Base-by-base conservation (phyloP, 1,140 invertebrate species). In the Drosophila malerkotliana region DNA sequence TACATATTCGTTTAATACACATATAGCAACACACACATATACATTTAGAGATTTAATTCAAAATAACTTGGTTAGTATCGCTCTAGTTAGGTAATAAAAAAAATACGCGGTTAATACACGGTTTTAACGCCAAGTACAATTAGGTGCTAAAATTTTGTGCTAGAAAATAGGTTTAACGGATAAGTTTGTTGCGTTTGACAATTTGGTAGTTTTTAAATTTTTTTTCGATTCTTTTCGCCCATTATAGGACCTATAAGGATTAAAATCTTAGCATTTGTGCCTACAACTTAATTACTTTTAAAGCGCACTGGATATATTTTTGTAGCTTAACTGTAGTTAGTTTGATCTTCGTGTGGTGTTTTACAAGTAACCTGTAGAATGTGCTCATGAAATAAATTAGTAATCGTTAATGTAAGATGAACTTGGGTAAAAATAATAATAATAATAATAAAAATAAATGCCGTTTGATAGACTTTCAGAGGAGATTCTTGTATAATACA, bases 11-110 rank as follows among this genome's bases (percentile, higher is more conserved):
- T 82, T 77, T 74, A 64, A 74, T 77, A 85, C 82, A 87, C 82
- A 87, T 87, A 78, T 85, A 87, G 81, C 78, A 85, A 85, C 81
- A 87, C 75, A 76, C 72, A 88, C 78, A 85, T 76, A 71, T 77
- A 81, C 73, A 84, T 69, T 69, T 69, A 71, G 53, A 71, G 55
- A 51, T 44, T 69, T 66, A 73, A 58, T 48, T 61, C 39, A 79
- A 79, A 68, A 21, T 68, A 74, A 68, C 39, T 15, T 49, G 61
- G 48, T 47, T 52, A 53, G 21, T 53, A 37, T 67, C 8, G 53
- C 49, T 48, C 52, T 63, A 71, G 60, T 55, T 66, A 47, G 21
- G 34, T 72, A 56, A 26, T 18, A 45, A 68, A 73, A 53, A 79
- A 79, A 57, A 49, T 49, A 44, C 48, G 21, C 59, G 21, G 37